Conservation (phyloP, 2,797 vertebrate genomes). For the Melanogrammus aeglefinus region DNA sequence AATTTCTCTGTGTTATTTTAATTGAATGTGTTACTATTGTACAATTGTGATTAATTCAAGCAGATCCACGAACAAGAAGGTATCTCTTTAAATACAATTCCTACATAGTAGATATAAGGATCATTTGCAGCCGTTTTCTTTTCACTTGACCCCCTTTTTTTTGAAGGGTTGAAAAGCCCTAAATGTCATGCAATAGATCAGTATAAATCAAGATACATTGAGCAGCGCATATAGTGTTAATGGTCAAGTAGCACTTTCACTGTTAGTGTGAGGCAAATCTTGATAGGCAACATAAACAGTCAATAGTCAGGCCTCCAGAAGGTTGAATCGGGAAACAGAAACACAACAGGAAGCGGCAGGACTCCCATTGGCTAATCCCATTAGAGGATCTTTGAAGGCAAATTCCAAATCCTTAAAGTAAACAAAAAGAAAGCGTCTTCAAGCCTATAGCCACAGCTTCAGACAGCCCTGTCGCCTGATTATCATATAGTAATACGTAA, state of each 20-base stretch:
- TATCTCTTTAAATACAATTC: not conserved
- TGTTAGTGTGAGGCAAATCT: not conserved
- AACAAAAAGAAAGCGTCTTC: constrained; percentile 37
- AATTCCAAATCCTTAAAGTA: constrained; percentile 23
- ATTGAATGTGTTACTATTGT: not conserved
- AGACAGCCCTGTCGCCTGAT: not conserved
- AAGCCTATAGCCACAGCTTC: not conserved
- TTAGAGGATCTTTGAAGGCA: constrained; percentile 54
- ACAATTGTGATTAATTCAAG: not conserved
- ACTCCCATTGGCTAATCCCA: constrained; percentile 44
- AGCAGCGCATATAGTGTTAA: too few species aligned
- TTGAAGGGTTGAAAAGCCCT: too few species aligned
- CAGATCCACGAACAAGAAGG: not conserved
- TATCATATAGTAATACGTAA: not conserved
- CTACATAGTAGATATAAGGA: not conserved
- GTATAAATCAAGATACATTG: too few species aligned
- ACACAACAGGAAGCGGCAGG: not conserved
- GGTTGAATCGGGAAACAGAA: not conserved
- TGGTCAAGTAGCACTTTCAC: too few species aligned
- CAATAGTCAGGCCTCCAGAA: not conserved
- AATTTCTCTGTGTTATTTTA: not conserved
- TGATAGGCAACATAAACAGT: not conserved
- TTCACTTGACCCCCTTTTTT: not conserved
- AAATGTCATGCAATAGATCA: too few species aligned
- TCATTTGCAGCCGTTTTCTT: not conserved